These are phyloP conservation scores for Brachionus sp. DNA, from an alignment of 1,140 invertebrate genomes.

Conservation along the genomic window DNA sequence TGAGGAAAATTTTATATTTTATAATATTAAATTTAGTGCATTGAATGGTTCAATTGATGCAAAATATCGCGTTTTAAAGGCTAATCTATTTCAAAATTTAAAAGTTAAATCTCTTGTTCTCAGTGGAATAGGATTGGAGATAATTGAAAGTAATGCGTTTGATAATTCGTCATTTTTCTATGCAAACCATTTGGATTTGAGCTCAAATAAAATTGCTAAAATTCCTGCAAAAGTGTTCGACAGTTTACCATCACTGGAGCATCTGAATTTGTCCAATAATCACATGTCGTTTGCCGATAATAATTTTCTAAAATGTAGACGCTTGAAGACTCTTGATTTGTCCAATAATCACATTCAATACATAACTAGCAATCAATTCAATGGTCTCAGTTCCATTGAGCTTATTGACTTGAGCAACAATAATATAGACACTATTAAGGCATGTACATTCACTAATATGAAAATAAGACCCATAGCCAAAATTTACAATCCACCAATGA, in stretches of 20 bases:
- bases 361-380: neutral
- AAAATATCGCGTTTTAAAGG: neutral
- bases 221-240: neutral
- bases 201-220: neutral
- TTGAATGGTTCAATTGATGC: neutral
- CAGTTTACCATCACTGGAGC: neutral
- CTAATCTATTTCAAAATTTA: constrained; percentile 10
- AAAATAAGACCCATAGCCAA: neutral
- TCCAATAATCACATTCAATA: constrained; percentile 15
- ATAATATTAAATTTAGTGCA: neutral
- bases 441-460: neutral
- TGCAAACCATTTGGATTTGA: neutral
- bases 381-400: neutral
- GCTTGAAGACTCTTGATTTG: neutral
- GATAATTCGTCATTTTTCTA: neutral
- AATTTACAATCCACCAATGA: neutral
- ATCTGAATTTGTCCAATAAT: constrained; percentile 11
- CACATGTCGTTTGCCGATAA: neutral
- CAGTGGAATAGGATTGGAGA: neutral
- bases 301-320: neutral
- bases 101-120: neutral
- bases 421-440: neutral
- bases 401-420: neutral
- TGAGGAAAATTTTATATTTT: constrained; percentile 6
- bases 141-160: neutral